These are phyloP conservation scores for Drosophila tsacasi DNA, from an alignment of 1,140 invertebrate species.

Conservation along the genomic window DNA sequence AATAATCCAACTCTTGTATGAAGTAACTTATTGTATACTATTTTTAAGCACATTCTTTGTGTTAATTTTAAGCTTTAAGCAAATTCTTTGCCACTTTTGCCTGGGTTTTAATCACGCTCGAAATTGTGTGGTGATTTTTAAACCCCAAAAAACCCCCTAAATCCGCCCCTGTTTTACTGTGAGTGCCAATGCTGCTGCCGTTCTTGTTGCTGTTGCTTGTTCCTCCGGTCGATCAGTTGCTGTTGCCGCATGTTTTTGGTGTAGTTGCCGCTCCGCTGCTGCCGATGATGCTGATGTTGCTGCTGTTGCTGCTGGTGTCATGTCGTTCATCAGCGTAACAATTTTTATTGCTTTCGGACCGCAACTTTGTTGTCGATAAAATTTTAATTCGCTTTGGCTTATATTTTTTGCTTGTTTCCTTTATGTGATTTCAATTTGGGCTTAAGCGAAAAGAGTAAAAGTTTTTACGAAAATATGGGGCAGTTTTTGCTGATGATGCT, in stretches of 20 bases:
- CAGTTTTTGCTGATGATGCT: too few species aligned
- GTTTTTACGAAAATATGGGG: background rate
- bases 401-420: constrained; percentile 40
- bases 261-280: constrained; percentile 24
- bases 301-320: constrained; percentile 49
- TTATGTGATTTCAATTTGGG: constrained; percentile 48
- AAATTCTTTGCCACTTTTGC: background rate
- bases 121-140: background rate
- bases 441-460: constrained; percentile 21
- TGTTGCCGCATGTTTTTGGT: constrained; percentile 55
- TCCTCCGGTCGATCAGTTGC: constrained; percentile 67
- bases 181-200: constrained; percentile 24
- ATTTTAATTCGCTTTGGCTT: constrained; percentile 78
- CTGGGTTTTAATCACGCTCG: too few species aligned
- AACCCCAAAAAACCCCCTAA: background rate
- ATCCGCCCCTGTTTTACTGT: constrained; percentile 17
- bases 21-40: background rate
- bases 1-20: too few species aligned
- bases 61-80: background rate
- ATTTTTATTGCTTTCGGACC: constrained; percentile 70
- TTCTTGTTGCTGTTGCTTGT: constrained; percentile 51
- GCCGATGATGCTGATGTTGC: constrained; percentile 4
- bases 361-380: constrained; percentile 81
- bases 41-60: background rate
- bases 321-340: constrained; percentile 74